Percentiles rank a stretch among this genome's conserved stretches.
Evolutionary conservation across 2,888 invertebrate species (phyloP).

Genomic region (Lathronympha strigana): DNA sequence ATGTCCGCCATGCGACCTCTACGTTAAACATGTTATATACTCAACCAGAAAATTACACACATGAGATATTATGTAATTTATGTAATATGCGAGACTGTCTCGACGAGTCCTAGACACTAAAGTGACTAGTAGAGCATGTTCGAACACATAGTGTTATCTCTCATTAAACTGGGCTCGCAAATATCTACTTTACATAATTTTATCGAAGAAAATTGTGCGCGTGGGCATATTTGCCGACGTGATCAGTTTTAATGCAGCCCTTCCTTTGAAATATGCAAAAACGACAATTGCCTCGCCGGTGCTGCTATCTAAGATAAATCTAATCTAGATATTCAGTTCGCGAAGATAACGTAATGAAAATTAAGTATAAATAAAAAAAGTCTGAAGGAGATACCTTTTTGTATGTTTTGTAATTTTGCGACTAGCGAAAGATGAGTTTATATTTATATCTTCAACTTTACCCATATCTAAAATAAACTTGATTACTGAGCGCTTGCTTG

Average conservation of each 20-base stretch:
- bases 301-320: conserved; percentile 43
- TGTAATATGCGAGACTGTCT: conserved; percentile 50
- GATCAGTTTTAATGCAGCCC: conserved; percentile 69
- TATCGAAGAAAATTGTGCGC: conserved; percentile 77
- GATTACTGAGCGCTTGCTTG: not conserved
- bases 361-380: conserved; percentile 8
- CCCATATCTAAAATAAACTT: not conserved
- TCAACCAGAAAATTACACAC: conserved; percentile 40
- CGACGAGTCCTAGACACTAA: conserved; percentile 67
- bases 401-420: not conserved
- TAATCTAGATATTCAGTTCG: conserved; percentile 30
- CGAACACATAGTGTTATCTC: conserved; percentile 67
- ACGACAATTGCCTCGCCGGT: conserved; percentile 48
- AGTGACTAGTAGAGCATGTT: conserved; percentile 69
- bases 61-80: conserved; percentile 41
- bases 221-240: conserved; percentile 66
- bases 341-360: conserved; percentile 21
- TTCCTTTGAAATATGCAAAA: conserved; percentile 73
- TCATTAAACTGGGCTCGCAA: conserved; percentile 72
- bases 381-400: not conserved
- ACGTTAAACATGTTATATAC: conserved; percentile 35
- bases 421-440: not conserved
- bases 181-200: conserved; percentile 78
- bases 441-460: not conserved
- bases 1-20: conserved; percentile 33